These are phyloP conservation scores for Heliconius hermathena DNA, from an alignment of 1,140 invertebrate genomes.

Conservation along the genomic window DNA sequence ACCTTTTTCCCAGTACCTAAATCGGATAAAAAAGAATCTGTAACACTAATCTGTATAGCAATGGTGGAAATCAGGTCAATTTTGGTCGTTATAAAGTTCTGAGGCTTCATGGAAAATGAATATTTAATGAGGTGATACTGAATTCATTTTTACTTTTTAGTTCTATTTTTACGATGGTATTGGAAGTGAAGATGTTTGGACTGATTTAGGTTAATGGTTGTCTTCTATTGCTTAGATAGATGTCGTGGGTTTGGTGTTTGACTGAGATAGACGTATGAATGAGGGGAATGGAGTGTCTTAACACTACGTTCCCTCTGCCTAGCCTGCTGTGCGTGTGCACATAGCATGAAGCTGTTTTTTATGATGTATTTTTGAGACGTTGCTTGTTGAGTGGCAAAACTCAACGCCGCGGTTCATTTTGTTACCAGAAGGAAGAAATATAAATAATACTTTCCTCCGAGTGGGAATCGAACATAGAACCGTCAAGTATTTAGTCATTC, in stretches of 20 bases:
- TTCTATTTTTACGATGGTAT: background rate
- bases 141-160: background rate
- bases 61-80: conserved; percentile 16
- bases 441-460: background rate
- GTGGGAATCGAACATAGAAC: background rate
- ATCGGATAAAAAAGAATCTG: background rate
- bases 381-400: background rate
- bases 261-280: too few species aligned
- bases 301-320: too few species aligned
- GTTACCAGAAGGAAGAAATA: background rate
- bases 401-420: background rate
- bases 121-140: conserved; percentile 20
- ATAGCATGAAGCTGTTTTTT: too few species aligned
- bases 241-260: too few species aligned
- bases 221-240: too few species aligned
- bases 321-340: too few species aligned
- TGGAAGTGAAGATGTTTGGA: background rate
- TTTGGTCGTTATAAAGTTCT: conserved; percentile 11
- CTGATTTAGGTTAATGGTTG: too few species aligned
- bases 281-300: too few species aligned
- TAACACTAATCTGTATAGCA: conserved; percentile 10
- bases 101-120: background rate
- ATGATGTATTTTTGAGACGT: too few species aligned
- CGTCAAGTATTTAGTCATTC: too few species aligned
- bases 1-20: too few species aligned